phyloP scores from a whole-genome alignment of 2,797 vertebrate species.

The Meriones psammophilus region DNA sequence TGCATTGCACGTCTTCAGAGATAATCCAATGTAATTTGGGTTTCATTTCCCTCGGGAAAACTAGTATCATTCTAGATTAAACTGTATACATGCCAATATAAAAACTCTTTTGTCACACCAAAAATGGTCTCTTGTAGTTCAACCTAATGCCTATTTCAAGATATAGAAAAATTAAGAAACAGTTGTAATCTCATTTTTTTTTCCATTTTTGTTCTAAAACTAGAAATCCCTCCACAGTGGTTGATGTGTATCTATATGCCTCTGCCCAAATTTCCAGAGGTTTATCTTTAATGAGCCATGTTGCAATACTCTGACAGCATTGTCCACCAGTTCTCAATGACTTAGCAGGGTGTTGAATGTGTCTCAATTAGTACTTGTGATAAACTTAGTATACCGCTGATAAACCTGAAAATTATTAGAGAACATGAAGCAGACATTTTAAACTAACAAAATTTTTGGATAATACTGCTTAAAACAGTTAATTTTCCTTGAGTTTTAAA shows the following conservation, averaged over 20 bases:
- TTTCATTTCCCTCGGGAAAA: slow-evolving; percentile 58
- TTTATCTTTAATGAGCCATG: not conserved
- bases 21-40: slow-evolving; percentile 32
- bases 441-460: not conserved
- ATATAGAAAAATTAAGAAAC: slow-evolving; percentile 38
- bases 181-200: not conserved
- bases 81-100: slow-evolving; percentile 13
- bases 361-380: not conserved
- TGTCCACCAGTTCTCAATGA: not conserved
- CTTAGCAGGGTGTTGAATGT: not conserved
- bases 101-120: slow-evolving; percentile 38
- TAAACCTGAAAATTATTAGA: not conserved
- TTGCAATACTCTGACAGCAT: not conserved
- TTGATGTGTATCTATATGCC: not conserved
- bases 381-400: not conserved
- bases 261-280: slow-evolving; percentile 38
- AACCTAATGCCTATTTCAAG: not conserved
- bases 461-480: slow-evolving; percentile 20
- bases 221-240: not conserved
- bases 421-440: not conserved
- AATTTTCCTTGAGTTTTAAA: not conserved
- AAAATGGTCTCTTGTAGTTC: slow-evolving; percentile 13
- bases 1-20: not conserved
- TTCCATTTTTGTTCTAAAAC: slow-evolving; percentile 42
- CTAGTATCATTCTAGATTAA: not conserved